These are phyloP conservation scores for Hephaestus fuliginosus DNA, from an alignment of 2,797 vertebrate genomes.

Conservation along the genomic window DNA sequence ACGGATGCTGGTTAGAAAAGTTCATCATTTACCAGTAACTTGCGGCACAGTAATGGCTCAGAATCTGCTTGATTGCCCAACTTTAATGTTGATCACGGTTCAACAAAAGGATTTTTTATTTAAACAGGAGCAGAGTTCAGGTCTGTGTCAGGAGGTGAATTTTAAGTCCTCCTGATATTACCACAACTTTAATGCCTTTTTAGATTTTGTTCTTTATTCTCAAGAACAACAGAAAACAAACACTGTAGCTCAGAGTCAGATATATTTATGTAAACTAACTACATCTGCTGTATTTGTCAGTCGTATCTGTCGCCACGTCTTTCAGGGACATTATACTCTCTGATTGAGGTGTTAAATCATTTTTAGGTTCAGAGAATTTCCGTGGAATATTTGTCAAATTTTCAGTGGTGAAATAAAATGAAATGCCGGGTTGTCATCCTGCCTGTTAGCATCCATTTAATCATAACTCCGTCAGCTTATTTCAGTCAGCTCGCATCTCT, in stretches of 20 bases:
- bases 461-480: slow-evolving; percentile 47
- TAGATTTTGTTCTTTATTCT: slow-evolving; percentile 5
- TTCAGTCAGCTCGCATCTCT: slow-evolving; percentile 44
- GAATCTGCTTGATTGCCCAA: slow-evolving; percentile 33
- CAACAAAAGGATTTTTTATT: slow-evolving; percentile 17
- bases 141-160: slow-evolving; percentile 1
- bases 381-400: not conserved
- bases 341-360: slow-evolving; percentile 10
- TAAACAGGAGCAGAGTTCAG: not conserved
- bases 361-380: slow-evolving; percentile 38
- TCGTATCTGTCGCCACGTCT: slow-evolving; percentile 26
- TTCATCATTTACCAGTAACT: slow-evolving; percentile 82
- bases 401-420: slow-evolving; percentile 36
- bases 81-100: slow-evolving; percentile 35
- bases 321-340: slow-evolving; percentile 17
- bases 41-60: slow-evolving; percentile 51
- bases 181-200: slow-evolving; percentile 18
- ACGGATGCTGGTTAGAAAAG: slow-evolving; percentile 73
- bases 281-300: slow-evolving; percentile 8
- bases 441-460: slow-evolving; percentile 46
- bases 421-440: slow-evolving; percentile 49
- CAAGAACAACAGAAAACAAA: slow-evolving; percentile 19
- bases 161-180: not conserved
- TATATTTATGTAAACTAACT: slow-evolving; percentile 26
- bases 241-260: not conserved